Evolutionary conservation across 2,113 vertebrate species (phyloP), one percentile per base, ranked within the genome.

Genomic region (Nicator chloris): DNA sequence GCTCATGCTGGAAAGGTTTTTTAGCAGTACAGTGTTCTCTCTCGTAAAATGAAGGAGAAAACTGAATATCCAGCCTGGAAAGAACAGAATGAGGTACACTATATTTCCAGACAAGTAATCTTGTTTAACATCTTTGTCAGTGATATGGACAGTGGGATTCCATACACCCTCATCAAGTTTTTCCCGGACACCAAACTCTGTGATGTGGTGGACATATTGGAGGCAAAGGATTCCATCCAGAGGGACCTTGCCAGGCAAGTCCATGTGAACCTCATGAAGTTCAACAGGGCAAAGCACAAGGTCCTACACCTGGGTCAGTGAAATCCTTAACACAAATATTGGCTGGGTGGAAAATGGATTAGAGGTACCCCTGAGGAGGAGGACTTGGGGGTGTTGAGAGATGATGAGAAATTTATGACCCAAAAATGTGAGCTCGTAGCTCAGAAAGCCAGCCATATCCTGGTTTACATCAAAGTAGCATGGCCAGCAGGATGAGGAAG

Each of bases 1-100:
- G 42, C 57, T 97, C 68, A 63, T 35, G 39, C 28, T 95, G 56
- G 96, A 78, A 97, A 96, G 49, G 63, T 90, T 92, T 94, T 93
- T 94, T 88, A 86, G 79, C 45, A 80, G 51, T 35, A 40, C 39
- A 68, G 47, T 73, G 88, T 15, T 82, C 65, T 61, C n/a, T 59
- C 76, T 6, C 5, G 3, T 80, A 72, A 96, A 96, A 94, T 49
- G 26, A 92, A 92, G 51, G 30, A 82, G n/a, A 92, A 81, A 93
- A 42, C 19, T 79, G 53, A 79, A 53, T 40, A 87, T 59, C 23
- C 26, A 81, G 15, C 19, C 28, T 37, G 70, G 76, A 96, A 96
- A 93, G 13, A 92, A 22, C 68, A 31, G 6, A 88, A 91, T 88
- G 35, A 91, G 61, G 45, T 66, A 66, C 59, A 69, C 86, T 71